phyloP scores from a whole-genome alignment of 2,888 invertebrate genomes.

The Drosophila birchii region DNA sequence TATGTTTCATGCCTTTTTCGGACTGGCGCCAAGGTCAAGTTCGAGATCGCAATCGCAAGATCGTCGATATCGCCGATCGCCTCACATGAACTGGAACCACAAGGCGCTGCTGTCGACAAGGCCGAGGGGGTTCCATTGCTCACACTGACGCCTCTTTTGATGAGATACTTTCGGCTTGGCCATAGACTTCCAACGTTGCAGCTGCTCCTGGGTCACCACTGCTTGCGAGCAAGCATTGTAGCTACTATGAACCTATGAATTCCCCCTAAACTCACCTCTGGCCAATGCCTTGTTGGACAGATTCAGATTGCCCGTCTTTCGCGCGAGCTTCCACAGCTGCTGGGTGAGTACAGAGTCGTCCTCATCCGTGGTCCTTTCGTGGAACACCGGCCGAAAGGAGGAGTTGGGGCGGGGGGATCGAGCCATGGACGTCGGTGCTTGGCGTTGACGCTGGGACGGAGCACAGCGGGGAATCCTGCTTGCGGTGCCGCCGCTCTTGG shows the following conservation, averaged over 20 bases:
- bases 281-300: conserved; percentile 90
- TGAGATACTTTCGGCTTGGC: not conserved
- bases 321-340: conserved; percentile 91
- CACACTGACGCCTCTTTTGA: not conserved
- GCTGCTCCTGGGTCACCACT: conserved; percentile 53
- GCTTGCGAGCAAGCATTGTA: conserved; percentile 18
- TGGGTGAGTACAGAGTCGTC: conserved; percentile 89
- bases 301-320: conserved; percentile 92
- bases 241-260: not conserved
- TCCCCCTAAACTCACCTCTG: conserved; percentile 86
- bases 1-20: conserved; percentile 63
- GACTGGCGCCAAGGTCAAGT: conserved; percentile 71
- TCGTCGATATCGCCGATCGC: conserved; percentile 2
- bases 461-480: conserved; percentile 61
- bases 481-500: not conserved
- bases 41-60: conserved; percentile 42
- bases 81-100: conserved; percentile 68
- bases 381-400: conserved; percentile 87
- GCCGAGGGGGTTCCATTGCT: conserved; percentile 12
- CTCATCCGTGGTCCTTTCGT: conserved; percentile 86
- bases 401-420: conserved; percentile 66
- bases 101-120: conserved; percentile 64
- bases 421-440: conserved; percentile 18
- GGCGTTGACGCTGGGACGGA: conserved; percentile 45
- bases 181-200: conserved; percentile 55